Evolutionary conservation across 2,888 invertebrate genomes (phyloP), one percentile per base, ranked within the genome.

Genomic region (Boloria euphrosyne): DNA sequence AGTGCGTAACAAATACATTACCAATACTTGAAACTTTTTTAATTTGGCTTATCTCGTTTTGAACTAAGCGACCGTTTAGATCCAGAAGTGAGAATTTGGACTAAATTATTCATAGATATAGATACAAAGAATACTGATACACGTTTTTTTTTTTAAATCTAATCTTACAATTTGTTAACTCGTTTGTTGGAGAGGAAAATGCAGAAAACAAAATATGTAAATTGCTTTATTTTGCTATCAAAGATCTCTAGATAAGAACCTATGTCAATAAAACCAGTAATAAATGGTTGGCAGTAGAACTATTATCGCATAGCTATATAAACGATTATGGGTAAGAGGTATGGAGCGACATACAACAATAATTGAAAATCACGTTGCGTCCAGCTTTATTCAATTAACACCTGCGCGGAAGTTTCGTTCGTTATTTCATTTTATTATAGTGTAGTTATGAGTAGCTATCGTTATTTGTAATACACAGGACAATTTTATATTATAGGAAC

Each of bases 371-470:
- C 69, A 65, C 22, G 44, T 53, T 53, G 55, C 50, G 65, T 70
- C 66, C 22, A 51, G 49, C 49, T 59, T 53, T 64, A 69, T 63
- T 69, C 57, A 68, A 69, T 71, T 62, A 65, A 79, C 83, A 83
- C 83, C 82, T 83, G 84, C 69, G 65, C 81, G 83, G 83, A 84
- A 82, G 78, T 70, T 61, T 46, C 57, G 58, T 52, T 18, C 49
- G 46, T 54, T 60, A 65, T 67, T 65, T 65, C 27, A 18, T 62
- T 66, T 22, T 18, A 7, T 16, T 17, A 13, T 51, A 7, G 13
- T 51, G n/a, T 16, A 14, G 16, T 47, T 13, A 10, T 13, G 59
- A 27, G 14, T 49, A 47, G 13, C 14, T 47, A 5, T 18, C 2
- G 10, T 46, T 14, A 22, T n/a, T 57, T 46, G 27, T 31, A 7